Evolutionary conservation across 1,140 invertebrate genomes (phyloP), one percentile per base, ranked within the genome.

Genomic region (Battus philenor): DNA sequence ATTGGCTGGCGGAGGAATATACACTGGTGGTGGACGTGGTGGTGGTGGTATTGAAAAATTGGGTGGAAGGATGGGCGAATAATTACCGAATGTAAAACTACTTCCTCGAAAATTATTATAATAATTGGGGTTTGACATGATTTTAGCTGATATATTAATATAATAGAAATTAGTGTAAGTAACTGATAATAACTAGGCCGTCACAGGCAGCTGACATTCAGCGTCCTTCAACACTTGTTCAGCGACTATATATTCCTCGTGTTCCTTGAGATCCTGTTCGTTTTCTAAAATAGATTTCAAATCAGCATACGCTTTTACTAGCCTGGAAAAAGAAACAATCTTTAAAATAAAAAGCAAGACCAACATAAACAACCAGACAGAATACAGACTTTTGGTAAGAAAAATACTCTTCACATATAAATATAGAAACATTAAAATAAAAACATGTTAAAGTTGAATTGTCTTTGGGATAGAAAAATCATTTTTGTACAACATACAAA

Each of bases 251-350:
- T 93, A 96, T 30, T 91, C 91, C 68, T 93, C 92, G 4, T 88
- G 78, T 59, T 94, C 93, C 69, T 91, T 91, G 2, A 96, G 87
- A 66, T 95, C 93, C 67, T 89, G 80, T 70, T 95, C 94, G 4
- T 89, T 89, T 47, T 92, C 90, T 20, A 96, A 65, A 39, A 92
- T 90, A 30, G 87, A 89, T 76, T 94, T 91, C 8, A 97, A 86
- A 46, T 96, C 93, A 49, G 91, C 89, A 59, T 87, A 92, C 20
- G 95, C 94, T 74, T 90, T 92, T 9, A 87, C 79, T 32, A 96
- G 84, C 68, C 94, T 91, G 67, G n/a, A 62, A 78, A 36, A 18
- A 54, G 43, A 12, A 11, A 13, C n/a, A n/a, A n/a, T n/a, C n/a
- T n/a, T n/a, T n/a, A 11, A 34, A 17, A 24, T 16, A 16, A 16